These are phyloP conservation scores for Phenganax subtilis DNA, from an alignment of 92 coral and sea anemone genomes.

Conservation along the genomic window DNA sequence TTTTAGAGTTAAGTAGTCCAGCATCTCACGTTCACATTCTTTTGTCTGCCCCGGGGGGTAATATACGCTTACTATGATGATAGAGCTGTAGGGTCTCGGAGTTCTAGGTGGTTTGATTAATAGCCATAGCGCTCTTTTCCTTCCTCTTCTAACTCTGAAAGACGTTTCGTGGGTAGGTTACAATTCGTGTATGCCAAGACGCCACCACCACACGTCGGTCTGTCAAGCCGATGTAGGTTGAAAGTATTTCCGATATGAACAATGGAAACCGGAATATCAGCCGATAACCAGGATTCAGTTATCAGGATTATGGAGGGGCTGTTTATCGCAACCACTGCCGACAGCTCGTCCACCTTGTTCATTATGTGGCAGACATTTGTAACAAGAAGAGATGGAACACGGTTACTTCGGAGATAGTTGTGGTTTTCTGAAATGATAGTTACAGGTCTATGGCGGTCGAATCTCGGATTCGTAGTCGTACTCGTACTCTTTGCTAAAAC, in stretches of 20 bases:
- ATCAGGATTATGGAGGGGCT: background rate
- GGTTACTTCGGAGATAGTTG: too few relatives aligned
- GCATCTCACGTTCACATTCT: background rate
- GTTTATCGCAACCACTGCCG: background rate
- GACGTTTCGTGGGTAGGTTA: conserved; percentile 45
- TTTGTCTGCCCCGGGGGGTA: background rate
- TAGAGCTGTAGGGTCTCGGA: too few relatives aligned
- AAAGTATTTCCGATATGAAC: background rate
- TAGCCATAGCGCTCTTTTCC: conserved; percentile 24
- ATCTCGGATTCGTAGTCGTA: too few relatives aligned
- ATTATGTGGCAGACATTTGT: background rate
- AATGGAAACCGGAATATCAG: background rate
- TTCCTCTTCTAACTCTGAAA: conserved; percentile 37
- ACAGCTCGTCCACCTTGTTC: conserved; percentile 6
- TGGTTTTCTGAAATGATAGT: too few relatives aligned
- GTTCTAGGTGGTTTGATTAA: too few relatives aligned
- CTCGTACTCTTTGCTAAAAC: too few relatives aligned
- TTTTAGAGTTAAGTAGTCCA: background rate
- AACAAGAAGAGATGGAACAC: background rate
- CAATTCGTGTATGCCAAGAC: conserved; percentile 46
- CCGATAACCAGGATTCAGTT: conserved; percentile 8
- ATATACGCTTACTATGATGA: too few relatives aligned
- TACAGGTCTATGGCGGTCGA: too few relatives aligned
- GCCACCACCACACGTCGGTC: conserved; percentile 39
- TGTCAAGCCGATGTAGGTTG: background rate